These are phyloP conservation scores for Coracopsis vasa DNA, from an alignment of 2,113 vertebrate species.

Conservation along the genomic window DNA sequence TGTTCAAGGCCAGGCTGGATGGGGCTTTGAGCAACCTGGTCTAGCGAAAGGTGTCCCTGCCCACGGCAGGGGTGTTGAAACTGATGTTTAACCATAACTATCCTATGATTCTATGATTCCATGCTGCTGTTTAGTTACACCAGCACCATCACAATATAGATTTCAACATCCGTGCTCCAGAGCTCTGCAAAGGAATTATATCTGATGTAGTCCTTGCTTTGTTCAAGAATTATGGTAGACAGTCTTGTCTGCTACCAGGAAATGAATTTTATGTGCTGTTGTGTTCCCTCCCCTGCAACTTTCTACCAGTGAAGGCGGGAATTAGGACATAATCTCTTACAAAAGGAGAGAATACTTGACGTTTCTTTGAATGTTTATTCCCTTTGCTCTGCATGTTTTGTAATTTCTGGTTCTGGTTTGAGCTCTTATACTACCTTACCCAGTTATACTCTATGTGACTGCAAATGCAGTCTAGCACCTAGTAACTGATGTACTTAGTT, in stretches of 20 bases:
- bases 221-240: neutral
- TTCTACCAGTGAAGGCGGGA: neutral
- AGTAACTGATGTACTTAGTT: neutral
- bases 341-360: neutral
- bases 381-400: neutral
- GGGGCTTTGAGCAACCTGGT: neutral
- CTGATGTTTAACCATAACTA: neutral
- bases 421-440: neutral
- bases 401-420: neutral
- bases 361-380: neutral
- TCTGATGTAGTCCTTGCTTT: neutral
- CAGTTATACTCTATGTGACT: neutral
- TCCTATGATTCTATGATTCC: neutral
- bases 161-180: neutral
- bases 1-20: neutral
- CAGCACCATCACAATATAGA: neutral
- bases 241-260: neutral
- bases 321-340: neutral
- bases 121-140: neutral
- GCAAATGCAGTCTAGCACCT: neutral
- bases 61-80: neutral
- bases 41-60: neutral
- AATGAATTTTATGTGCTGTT: neutral
- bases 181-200: neutral
- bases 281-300: neutral